These are phyloP conservation scores for Meleagris gallopavo DNA, from an alignment of 2,113 vertebrate genomes.

Conservation along the genomic window DNA sequence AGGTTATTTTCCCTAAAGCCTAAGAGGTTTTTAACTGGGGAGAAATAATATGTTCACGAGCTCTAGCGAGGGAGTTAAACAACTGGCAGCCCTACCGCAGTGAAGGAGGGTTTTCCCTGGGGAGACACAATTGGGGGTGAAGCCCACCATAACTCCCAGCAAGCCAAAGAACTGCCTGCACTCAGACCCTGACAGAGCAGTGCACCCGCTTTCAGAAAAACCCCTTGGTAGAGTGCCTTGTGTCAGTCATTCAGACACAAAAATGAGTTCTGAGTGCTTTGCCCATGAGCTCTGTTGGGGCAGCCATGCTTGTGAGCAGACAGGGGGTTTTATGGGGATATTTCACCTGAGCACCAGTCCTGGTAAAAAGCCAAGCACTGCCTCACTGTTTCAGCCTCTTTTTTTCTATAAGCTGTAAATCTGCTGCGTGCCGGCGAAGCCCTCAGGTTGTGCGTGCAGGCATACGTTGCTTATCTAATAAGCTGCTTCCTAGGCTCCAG, in stretches of 20 bases:
- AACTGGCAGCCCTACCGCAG: not conserved
- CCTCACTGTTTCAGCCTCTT: not conserved
- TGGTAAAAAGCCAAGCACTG: not conserved
- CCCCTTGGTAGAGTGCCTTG: not conserved
- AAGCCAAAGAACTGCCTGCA: not conserved
- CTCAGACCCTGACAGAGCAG: not conserved
- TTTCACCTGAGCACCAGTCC: not conserved
- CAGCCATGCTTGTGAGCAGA: not conserved
- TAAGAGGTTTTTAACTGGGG: not conserved
- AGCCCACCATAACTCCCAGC: not conserved
- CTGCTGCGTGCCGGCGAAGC: not conserved
- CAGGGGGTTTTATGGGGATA: not conserved
- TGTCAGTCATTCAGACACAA: no score
- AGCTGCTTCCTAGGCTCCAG: constrained; percentile 10
- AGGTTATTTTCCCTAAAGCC: not conserved
- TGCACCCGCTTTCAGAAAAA: not conserved
- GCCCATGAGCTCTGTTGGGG: not conserved
- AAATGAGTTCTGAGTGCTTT: not conserved
- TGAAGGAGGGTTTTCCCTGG: not conserved
- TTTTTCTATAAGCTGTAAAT: not conserved
- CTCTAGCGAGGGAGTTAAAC: not conserved
- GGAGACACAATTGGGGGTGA: not conserved
- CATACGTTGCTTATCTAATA: not conserved
- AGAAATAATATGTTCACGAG: not conserved
- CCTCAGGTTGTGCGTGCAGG: fast-evolving